These are phyloP conservation scores for Chironomus tentans DNA, from an alignment of 2,888 invertebrate genomes.

Conservation along the genomic window DNA sequence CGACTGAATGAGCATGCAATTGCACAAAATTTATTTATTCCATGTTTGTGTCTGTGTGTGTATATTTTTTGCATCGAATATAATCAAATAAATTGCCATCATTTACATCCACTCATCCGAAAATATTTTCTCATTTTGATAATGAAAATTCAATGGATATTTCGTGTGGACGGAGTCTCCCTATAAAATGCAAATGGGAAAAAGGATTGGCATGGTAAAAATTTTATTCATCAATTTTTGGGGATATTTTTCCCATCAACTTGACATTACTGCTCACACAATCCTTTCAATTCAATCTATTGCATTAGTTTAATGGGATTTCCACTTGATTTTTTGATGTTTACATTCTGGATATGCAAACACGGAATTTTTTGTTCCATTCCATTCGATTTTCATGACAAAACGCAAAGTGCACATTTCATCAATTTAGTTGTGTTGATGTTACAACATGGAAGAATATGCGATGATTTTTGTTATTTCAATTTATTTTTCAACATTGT, in stretches of 20 bases:
- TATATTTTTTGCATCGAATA: neutral
- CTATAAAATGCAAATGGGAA: neutral
- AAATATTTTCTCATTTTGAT: neutral
- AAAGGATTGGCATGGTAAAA: neutral
- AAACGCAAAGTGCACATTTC: conserved; percentile 3
- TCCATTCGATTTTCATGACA: neutral
- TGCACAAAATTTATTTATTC: neutral
- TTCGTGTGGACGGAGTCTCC: neutral
- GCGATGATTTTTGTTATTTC: neutral
- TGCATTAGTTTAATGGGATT: conserved; percentile 20
- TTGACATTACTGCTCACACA: neutral
- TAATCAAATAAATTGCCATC: neutral
- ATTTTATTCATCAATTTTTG: neutral
- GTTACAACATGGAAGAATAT: neutral
- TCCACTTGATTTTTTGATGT: neutral
- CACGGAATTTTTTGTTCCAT: no score
- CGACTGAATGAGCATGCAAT: neutral
- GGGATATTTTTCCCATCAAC: neutral
- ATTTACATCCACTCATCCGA: neutral
- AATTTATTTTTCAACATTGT: neutral
- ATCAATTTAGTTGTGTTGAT: neutral
- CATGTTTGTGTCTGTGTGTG: no score
- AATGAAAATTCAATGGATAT: neutral
- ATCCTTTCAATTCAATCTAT: neutral
- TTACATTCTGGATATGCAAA: no score